Base-by-base conservation (phyloP, 1,140 invertebrate genomes). In the Drosophila triauraria region DNA sequence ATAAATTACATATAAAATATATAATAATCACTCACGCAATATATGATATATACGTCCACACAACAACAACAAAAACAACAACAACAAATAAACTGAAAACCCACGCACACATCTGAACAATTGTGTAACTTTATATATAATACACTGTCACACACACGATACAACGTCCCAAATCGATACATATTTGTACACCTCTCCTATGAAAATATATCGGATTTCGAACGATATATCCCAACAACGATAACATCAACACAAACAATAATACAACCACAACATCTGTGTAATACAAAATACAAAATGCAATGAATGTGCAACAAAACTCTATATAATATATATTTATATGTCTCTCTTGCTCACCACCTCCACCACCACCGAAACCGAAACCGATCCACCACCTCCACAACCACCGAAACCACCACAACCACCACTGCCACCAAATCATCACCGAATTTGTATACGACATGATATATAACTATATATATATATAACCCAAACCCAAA, bases 21-120 rank as follows among this genome's bases (percentile, higher is more conserved):
- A 74, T 72, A 80, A 63, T 63, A 78, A 83, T 88, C 78, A 78
- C 71, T 74, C 72, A 88, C 79, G 77, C 81, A 77, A 88, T 54
- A 54, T 54, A 54, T 76, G 27, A 80, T 77, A 85, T 72, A 77
- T 76, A 75, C 60, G 75, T 44, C 47, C 7, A 72, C 69, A 57
- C 68, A 17, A 67, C 15, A 67, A 48, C 20, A 43, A 72, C 23
- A 38, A 57, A 61, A 17, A 67, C 15, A 67, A 48, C 20, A 43
- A 72, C 23, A 38, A 64, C 40, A 42, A 51, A 23, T 23, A 42
- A 76, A 59, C 23, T 17, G 23, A 56, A 30, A 42, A 72, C 62
- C 80, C 58, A 60, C 54, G 77, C 80, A 87, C 80, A 84, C 64
- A 83, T 71, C 23, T 82, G 30, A 72, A 77, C 53, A 65, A 65